phyloP scores from a whole-genome alignment of 2,113 vertebrate species.

The Oostethus manadensis region DNA sequence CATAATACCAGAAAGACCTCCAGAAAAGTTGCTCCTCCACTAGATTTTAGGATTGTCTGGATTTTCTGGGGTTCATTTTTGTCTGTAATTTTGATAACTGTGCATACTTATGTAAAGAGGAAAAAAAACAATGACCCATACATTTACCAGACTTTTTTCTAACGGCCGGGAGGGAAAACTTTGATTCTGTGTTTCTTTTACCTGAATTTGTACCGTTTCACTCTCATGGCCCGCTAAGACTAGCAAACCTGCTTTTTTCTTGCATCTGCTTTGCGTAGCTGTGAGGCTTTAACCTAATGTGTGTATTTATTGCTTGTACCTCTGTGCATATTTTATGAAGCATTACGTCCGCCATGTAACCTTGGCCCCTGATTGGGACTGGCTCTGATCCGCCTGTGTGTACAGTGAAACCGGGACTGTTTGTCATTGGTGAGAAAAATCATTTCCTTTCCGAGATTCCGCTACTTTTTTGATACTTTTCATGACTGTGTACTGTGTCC shows the following conservation, averaged over 20 bases:
- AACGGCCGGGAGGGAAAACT: conserved; percentile 84
- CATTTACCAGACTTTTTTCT: conserved; percentile 99
- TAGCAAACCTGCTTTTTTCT: conserved; percentile 99
- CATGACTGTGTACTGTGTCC: conserved; percentile 99
- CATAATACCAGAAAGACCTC: conserved; percentile 99
- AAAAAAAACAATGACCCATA: conserved; percentile 91
- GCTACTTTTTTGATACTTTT: conserved; percentile 98
- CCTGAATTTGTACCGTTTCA: conserved; percentile 97
- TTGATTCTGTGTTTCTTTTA: conserved; percentile 88
- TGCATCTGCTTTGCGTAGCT: conserved; percentile 99
- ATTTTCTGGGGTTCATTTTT: conserved; percentile 99
- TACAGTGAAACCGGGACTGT: conserved; percentile 99
- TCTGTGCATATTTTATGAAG: conserved; percentile 99
- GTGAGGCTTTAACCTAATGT: conserved; percentile 99
- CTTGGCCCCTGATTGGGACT: conserved; percentile 90
- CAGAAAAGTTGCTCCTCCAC: conserved; percentile 99
- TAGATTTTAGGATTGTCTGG: conserved; percentile 99
- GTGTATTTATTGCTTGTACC: conserved; percentile 99
- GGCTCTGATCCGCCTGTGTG: conserved; percentile 94
- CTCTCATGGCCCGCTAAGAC: conserved; percentile 99
- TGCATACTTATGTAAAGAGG: conserved; percentile 98
- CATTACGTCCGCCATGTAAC: conserved; percentile 99
- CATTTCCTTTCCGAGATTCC: conserved; percentile 80
- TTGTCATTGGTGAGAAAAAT: conserved; percentile 92
- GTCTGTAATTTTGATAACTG: conserved; percentile 99